Percentiles rank a stretch among this genome's conserved stretches.
phyloP scores from a whole-genome alignment of 1,140 invertebrate genomes.

The Hormaphis cornu region DNA sequence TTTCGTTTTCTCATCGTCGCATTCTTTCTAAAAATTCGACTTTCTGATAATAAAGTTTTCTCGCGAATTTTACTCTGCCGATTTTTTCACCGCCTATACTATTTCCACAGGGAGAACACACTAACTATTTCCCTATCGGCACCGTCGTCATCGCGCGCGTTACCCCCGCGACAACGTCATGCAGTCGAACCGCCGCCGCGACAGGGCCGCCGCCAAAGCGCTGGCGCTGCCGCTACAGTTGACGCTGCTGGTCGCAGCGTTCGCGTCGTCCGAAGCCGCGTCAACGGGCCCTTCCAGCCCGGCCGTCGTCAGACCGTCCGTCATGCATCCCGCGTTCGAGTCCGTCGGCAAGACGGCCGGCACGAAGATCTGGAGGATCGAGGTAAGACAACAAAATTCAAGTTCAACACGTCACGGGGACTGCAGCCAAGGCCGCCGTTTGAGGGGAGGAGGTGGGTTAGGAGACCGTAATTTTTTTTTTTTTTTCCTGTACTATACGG shows the following conservation, averaged over 20 bases:
- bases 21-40: no score
- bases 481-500: neutral
- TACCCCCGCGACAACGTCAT: no score
- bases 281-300: neutral
- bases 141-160: no score
- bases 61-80: no score
- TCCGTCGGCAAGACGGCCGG: constrained; percentile 52
- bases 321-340: constrained; percentile 39
- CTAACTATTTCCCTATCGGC: no score
- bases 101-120: no score
- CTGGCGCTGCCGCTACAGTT: neutral
- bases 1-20: no score
- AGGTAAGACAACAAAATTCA: constrained; percentile 49
- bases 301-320: constrained; percentile 16
- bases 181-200: no score
- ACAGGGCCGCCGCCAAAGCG: neutral
- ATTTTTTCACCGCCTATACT: no score
- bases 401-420: no score
- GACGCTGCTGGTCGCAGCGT: neutral
- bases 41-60: no score
- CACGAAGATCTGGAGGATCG: constrained; percentile 58
- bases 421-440: no score
- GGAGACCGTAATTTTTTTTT: neutral
- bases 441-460: neutral
- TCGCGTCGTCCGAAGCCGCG: neutral